phyloP scores from a whole-genome alignment of 2,113 vertebrate species.

The Aphyosemion australe region DNA sequence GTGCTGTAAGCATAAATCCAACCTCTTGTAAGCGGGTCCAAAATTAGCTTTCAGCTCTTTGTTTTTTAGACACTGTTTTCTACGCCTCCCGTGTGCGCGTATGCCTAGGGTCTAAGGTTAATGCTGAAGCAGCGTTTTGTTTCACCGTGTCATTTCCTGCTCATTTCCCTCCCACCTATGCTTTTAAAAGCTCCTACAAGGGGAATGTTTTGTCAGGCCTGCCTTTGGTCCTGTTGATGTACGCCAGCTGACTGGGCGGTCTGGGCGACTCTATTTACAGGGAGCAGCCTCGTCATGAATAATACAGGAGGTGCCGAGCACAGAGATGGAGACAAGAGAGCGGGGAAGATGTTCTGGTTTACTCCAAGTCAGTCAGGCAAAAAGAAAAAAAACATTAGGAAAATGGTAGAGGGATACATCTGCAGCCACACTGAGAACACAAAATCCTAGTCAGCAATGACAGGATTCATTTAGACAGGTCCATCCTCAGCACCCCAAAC shows the following conservation, averaged over 20 bases:
- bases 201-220: conserved; percentile 48
- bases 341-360: conserved; percentile 24
- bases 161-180: conserved; percentile 40
- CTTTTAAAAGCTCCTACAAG: conserved; percentile 53
- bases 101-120: background rate
- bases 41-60: conserved; percentile 23
- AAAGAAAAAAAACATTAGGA: conserved; percentile 12
- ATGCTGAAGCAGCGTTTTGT: conserved; percentile 41
- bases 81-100: background rate
- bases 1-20: conserved; percentile 36
- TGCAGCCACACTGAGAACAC: conserved; percentile 13
- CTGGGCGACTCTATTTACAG: conserved; percentile 51
- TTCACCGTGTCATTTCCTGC: conserved; percentile 23
- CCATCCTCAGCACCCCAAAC: background rate
- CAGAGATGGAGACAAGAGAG: conserved; percentile 29
- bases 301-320: conserved; percentile 49
- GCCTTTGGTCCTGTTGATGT: conserved; percentile 15
- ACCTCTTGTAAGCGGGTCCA: conserved; percentile 5
- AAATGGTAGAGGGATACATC: conserved; percentile 34
- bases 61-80: conserved; percentile 23
- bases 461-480: conserved; percentile 32
- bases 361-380: conserved; percentile 11
- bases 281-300: conserved; percentile 51
- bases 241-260: conserved; percentile 43
- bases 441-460: background rate